phyloP scores from a whole-genome alignment of 2,888 invertebrate genomes.

The Mesoligia furuncula region DNA sequence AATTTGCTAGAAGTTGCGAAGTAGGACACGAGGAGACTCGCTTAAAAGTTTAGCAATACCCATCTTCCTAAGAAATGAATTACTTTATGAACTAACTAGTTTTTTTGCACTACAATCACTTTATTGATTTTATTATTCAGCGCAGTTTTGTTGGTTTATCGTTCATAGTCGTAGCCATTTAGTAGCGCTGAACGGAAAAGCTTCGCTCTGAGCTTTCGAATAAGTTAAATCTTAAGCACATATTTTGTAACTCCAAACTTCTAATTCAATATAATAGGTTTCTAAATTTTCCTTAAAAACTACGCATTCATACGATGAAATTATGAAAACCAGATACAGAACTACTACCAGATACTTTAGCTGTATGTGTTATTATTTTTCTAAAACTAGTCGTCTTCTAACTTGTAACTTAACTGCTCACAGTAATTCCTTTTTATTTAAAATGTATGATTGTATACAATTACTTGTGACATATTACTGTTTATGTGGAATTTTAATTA shows the following conservation, averaged over 20 bases:
- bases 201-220: slow-evolving; percentile 9
- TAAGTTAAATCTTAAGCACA: not conserved
- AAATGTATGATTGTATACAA: slow-evolving; percentile 29
- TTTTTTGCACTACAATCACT: slow-evolving; percentile 9
- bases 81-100: slow-evolving; percentile 9
- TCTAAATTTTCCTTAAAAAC: not conserved
- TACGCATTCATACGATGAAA: not conserved
- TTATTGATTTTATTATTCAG: not conserved
- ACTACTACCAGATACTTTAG: not conserved
- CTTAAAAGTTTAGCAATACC: slow-evolving; percentile 23
- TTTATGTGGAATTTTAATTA: slow-evolving; percentile 66
- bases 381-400: not conserved
- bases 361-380: slow-evolving; percentile 7
- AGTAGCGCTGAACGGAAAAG: not conserved
- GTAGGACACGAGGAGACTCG: slow-evolving; percentile 14
- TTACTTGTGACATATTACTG: slow-evolving; percentile 60
- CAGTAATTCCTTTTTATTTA: slow-evolving; percentile 3
- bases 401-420: not conserved
- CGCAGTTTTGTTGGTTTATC: not conserved
- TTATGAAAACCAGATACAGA: slow-evolving; percentile 12
- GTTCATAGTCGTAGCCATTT: not conserved
- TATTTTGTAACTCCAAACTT: not conserved
- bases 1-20: slow-evolving; percentile 30
- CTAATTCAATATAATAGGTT: not conserved
- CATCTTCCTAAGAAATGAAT: slow-evolving; percentile 15